Conservation (phyloP, 1,140 invertebrate species). For the Harpegnathos saltator region DNA sequence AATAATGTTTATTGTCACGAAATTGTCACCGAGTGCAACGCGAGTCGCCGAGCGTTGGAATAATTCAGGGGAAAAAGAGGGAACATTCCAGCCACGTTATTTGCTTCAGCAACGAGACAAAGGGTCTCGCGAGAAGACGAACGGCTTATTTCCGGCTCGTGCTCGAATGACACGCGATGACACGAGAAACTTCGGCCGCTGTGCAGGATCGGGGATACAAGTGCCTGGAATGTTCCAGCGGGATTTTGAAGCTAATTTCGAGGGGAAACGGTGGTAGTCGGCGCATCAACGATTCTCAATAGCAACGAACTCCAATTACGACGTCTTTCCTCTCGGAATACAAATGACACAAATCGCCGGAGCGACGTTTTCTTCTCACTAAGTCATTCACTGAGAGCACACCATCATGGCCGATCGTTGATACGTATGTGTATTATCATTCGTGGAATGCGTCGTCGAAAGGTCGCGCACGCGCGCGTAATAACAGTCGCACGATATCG, state of each 20-base stretch:
- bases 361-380: not conserved
- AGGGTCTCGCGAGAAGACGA: not conserved
- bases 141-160: not conserved
- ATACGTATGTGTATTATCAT: not conserved
- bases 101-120: not conserved
- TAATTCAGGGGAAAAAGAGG: constrained; percentile 34
- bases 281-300: not conserved
- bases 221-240: not conserved
- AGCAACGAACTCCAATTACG: not conserved
- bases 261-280: not conserved
- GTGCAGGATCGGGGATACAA: not conserved
- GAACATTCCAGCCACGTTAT: constrained; percentile 18
- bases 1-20: constrained; percentile 58
- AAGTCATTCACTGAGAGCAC: not conserved
- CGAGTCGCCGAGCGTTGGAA: constrained; percentile 23
- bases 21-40: constrained; percentile 49
- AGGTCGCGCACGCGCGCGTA: not conserved
- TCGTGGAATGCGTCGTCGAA: not conserved
- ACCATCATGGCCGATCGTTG: not conserved
- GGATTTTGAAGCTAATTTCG: not conserved
- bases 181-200: not conserved
- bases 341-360: not conserved
- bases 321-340: not conserved
- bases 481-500: not conserved
- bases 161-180: not conserved